These are phyloP conservation scores for Hypotaenidia okinawae DNA, from an alignment of 2,797 vertebrate genomes.

Conservation along the genomic window DNA sequence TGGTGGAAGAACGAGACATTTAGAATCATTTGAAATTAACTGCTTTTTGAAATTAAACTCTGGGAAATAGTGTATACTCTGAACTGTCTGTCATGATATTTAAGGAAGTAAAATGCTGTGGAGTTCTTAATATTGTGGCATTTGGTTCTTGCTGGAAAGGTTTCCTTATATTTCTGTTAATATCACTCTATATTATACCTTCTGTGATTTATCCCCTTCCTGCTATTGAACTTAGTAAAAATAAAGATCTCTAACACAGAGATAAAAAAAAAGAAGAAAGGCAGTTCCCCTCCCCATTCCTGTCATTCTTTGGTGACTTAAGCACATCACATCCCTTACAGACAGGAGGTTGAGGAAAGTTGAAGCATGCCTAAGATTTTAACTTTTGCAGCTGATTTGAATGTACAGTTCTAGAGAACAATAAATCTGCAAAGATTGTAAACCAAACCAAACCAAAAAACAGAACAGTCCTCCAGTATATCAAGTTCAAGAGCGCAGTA, in stretches of 20 bases:
- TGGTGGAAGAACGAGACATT: neutral
- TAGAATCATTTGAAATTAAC: neutral
- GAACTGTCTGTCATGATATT: neutral
- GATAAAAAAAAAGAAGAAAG: neutral
- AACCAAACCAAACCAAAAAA: neutral
- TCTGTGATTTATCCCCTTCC: neutral
- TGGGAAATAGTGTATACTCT: neutral
- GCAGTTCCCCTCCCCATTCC: neutral
- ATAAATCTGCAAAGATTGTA: neutral
- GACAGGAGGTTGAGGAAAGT: neutral
- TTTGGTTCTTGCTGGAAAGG: neutral
- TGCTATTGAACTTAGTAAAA: neutral
- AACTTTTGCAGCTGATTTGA: neutral
- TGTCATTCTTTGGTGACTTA: neutral
- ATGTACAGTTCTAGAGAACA: neutral
- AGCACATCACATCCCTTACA: neutral
- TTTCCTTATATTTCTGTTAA: neutral
- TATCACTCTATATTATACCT: neutral
- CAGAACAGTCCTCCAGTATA: neutral
- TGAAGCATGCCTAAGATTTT: neutral
- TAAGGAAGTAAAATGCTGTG: neutral
- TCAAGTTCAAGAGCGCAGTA: neutral
- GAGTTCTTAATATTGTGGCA: neutral
- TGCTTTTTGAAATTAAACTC: neutral
- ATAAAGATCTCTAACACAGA: neutral